Evolutionary conservation across 1,140 invertebrate species (phyloP).

Genomic region (Bombus cullumanus): DNA sequence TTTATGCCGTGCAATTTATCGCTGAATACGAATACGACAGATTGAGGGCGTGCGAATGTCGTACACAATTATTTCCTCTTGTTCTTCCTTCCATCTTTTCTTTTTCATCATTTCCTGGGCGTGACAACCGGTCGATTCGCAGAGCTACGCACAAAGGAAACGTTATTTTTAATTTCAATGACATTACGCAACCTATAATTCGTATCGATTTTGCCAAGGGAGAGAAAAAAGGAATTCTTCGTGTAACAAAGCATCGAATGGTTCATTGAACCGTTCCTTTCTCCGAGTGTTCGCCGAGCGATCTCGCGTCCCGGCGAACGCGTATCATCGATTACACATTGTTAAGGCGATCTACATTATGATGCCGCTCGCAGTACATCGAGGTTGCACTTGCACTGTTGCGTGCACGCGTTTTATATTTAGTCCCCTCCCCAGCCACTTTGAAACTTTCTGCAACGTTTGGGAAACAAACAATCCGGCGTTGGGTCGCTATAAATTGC

Average conservation of each 20-base stretch:
- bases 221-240: background rate
- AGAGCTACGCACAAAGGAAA: background rate
- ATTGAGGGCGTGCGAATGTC: background rate
- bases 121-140: slow-evolving; percentile 20
- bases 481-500: background rate
- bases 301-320: slow-evolving; percentile 4
- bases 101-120: background rate
- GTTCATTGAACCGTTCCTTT: slow-evolving; percentile 39
- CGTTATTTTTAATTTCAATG: slow-evolving; percentile 35
- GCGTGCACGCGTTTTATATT: slow-evolving; percentile 35
- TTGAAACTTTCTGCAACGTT: slow-evolving; percentile 8
- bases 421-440: background rate
- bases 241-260: slow-evolving; percentile 27
- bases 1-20: background rate
- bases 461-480: slow-evolving; percentile 21
- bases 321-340: slow-evolving; percentile 43
- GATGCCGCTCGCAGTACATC: background rate
- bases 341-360: slow-evolving; percentile 27
- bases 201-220: background rate
- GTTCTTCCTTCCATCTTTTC: background rate
- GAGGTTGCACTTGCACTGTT: background rate
- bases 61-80: background rate
- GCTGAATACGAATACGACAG: background rate
- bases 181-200: slow-evolving; percentile 17
- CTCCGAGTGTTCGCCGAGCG: slow-evolving; percentile 2